A percentile compares a stretch with the other conserved stretches of the same genome.
phyloP scores from a whole-genome alignment of 2,797 vertebrate species.

The Pyrocephalus nanus region DNA sequence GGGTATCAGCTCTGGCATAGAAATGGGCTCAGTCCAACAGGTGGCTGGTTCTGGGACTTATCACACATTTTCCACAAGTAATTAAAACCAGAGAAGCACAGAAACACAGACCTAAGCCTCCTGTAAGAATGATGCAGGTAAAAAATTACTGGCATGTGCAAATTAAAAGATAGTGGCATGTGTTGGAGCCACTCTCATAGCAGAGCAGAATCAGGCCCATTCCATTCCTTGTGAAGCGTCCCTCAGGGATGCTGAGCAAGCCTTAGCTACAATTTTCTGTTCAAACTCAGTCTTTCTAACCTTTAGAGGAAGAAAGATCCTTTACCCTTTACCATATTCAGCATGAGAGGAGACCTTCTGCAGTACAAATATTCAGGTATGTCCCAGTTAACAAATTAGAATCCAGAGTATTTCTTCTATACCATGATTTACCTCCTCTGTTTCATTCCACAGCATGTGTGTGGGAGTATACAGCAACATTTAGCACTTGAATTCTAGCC shows the following conservation, averaged over 20 bases:
- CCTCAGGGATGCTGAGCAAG: not conserved
- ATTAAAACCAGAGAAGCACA: not conserved
- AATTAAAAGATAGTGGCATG: not conserved
- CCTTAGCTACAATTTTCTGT: not conserved
- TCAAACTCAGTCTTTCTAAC: not conserved
- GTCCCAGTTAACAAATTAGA: slow-evolving; percentile 22
- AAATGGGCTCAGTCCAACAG: not conserved
- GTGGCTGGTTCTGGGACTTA: not conserved
- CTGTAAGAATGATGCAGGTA: not conserved
- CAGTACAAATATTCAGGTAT: slow-evolving; percentile 34
- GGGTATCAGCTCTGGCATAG: not conserved
- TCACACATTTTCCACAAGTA: not conserved
- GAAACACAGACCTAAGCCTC: not conserved
- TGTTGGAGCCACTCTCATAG: not conserved
- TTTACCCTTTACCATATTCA: slow-evolving; percentile 12
- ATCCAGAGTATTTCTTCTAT: slow-evolving; percentile 41
- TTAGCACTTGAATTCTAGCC: not conserved
- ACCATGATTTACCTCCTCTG: not conserved
- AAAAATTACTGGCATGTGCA: not conserved
- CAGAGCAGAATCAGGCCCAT: not conserved
- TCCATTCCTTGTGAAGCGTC: not conserved
- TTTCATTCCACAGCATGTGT: not conserved
- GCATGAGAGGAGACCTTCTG: not conserved
- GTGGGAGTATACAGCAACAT: not conserved
- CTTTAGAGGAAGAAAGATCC: not conserved